These are phyloP conservation scores for Tetraneura akinire DNA, from an alignment of 1,140 invertebrate genomes.

Conservation along the genomic window DNA sequence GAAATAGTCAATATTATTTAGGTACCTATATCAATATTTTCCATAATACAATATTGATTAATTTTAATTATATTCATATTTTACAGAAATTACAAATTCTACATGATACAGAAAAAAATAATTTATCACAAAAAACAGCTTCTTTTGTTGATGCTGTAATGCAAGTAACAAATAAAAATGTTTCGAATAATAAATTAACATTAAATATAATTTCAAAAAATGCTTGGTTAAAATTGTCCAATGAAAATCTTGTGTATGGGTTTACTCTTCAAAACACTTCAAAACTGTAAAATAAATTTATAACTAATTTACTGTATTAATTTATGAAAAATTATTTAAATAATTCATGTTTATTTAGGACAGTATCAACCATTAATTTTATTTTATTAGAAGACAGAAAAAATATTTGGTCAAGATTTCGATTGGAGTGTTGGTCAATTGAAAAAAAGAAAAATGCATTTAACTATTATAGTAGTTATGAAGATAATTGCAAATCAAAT, in stretches of 20 bases:
- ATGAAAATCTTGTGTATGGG: constrained; percentile 24
- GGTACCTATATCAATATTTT: too few relatives aligned
- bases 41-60: not conserved
- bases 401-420: constrained; percentile 26
- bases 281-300: constrained; percentile 16
- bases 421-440: constrained; percentile 21
- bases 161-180: not conserved
- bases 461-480: not conserved
- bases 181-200: not conserved
- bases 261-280: constrained; percentile 39
- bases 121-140: constrained; percentile 7
- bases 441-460: not conserved
- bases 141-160: not conserved
- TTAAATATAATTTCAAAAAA: not conserved
- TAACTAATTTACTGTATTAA: not conserved
- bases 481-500: not conserved
- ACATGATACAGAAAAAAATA: constrained; percentile 1
- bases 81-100: constrained; percentile 28
- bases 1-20: too few relatives aligned
- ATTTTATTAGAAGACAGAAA: constrained; percentile 10
- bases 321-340: not conserved
- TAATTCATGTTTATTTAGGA: not conserved
- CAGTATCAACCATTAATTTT: not conserved
- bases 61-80: not conserved
- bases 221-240: constrained; percentile 37